Conservation (phyloP, 2,113 vertebrate species). For the Mobula hypostoma region DNA sequence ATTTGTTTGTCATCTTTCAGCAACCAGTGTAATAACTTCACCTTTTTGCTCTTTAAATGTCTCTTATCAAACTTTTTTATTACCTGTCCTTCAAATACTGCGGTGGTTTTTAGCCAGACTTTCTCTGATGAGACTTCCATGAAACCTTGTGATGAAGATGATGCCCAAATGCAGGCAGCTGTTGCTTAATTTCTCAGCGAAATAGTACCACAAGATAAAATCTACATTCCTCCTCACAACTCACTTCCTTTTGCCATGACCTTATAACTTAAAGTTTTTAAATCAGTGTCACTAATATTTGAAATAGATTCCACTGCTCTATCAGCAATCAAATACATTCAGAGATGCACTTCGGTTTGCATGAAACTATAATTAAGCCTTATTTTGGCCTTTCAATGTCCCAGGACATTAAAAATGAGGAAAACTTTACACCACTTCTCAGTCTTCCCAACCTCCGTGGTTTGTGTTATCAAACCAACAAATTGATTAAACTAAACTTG, state of each 20-base stretch:
- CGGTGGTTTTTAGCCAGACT: too few relatives aligned
- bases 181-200: background rate
- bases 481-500: background rate
- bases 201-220: background rate
- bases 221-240: background rate
- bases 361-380: background rate
- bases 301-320: background rate
- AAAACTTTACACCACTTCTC: background rate
- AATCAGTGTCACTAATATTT: background rate
- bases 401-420: background rate
- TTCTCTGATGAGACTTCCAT: too few relatives aligned
- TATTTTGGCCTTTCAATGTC: background rate
- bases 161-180: background rate
- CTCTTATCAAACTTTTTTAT: too few relatives aligned
- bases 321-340: background rate
- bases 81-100: too few relatives aligned
- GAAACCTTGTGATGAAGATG: background rate
- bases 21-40: too few relatives aligned
- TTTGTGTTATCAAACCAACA: too few relatives aligned
- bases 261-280: background rate
- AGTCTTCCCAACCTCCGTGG: background rate
- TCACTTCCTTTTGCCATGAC: background rate
- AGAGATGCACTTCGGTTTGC: background rate
- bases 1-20: too few relatives aligned
- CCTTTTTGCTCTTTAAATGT: too few relatives aligned